Base-by-base conservation (phyloP, 2,113 vertebrate genomes). In the Tapirus terrestris region DNA sequence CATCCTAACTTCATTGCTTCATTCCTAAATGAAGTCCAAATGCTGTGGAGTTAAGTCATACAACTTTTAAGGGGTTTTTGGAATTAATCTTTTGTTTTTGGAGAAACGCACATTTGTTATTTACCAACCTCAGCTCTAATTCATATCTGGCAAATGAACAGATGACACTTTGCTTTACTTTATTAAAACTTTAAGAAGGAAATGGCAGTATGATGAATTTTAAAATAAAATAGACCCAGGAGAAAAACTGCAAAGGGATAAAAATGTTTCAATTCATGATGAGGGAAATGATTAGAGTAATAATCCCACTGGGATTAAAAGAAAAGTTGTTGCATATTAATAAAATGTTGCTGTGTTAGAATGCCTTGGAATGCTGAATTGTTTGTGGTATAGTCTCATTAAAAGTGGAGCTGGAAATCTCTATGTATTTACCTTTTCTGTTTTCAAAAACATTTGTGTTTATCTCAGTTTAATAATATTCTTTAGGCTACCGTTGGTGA, bases 191-290 rank as follows among this genome's bases (percentile, higher is more conserved):
- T 45, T 77, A 43, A 94, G 68, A 96, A 83, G 61, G 20, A 96
- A 81, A 95, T 51, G 88, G 11, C 18, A 88, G 75, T 84, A 31
- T 27, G 63, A 94, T 61, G 29, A 53, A 75, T 96, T 89, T 94
- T 89, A 81, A 96, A 96, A 70, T 95, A 96, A 95, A 97, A 86
- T 56, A 96, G 60, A 63, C 56, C 10, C 27, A 63, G 51, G 90
- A 93, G 67, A 87, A 96, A 92, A 92, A 80, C 12, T 77, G 11
- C 33, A 88, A 96, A 87, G 39, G 27, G 33, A 53, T 96, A 86
- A 96, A 96, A 94, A 67, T 65, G 58, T 94, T 98, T 97, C 45
- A 92, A 29, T 91, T 97, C 94, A 91, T 68, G 56, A 77, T 16
- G 96, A 94, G 39, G 31, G 43, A 92, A 81, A 56, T 92, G 9